Conservation (phyloP, 2,797 vertebrate species). For the Mastacembelus armatus region DNA sequence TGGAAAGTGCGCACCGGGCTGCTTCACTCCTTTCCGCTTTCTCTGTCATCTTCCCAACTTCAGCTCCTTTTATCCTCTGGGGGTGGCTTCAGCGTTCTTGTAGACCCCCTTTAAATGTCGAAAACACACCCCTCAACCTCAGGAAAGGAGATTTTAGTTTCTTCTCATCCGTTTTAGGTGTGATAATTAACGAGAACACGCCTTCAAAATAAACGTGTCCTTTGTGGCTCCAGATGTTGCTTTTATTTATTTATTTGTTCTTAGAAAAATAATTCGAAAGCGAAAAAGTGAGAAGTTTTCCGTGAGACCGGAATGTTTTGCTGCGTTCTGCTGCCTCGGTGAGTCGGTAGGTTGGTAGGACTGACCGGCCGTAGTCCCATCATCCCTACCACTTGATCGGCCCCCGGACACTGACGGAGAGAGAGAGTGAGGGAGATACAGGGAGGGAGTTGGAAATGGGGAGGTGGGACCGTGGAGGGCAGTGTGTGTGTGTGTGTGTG, state of each 20-base stretch:
- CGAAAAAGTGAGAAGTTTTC: slow-evolving; percentile 15
- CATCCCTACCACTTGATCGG: slow-evolving; percentile 62
- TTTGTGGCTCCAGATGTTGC: slow-evolving; percentile 41
- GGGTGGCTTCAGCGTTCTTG: background rate
- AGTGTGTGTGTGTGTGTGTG: background rate
- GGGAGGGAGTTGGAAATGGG: too few species aligned
- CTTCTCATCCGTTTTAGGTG: slow-evolving; percentile 29
- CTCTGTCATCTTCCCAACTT: slow-evolving; percentile 46
- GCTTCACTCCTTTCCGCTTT: slow-evolving; percentile 44
- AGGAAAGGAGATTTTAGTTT: background rate
- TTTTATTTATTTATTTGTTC: background rate
- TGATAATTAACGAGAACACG: slow-evolving; percentile 10
- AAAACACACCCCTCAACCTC: background rate
- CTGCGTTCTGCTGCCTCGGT: slow-evolving; percentile 32
- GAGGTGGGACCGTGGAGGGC: too few species aligned
- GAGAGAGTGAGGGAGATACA: slow-evolving; percentile 1
- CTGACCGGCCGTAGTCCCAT: slow-evolving; percentile 48
- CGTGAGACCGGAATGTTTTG: background rate
- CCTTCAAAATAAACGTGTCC: slow-evolving; percentile 37
- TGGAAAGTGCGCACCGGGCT: slow-evolving; percentile 43
- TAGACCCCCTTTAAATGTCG: background rate
- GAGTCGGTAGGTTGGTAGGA: slow-evolving; percentile 16
- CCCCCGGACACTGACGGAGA: slow-evolving; percentile 33
- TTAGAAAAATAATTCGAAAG: background rate
- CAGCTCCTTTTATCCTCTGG: slow-evolving; percentile 22